Evolutionary conservation across 2,113 vertebrate species (phyloP).

Genomic region (Catagonus wagneri): DNA sequence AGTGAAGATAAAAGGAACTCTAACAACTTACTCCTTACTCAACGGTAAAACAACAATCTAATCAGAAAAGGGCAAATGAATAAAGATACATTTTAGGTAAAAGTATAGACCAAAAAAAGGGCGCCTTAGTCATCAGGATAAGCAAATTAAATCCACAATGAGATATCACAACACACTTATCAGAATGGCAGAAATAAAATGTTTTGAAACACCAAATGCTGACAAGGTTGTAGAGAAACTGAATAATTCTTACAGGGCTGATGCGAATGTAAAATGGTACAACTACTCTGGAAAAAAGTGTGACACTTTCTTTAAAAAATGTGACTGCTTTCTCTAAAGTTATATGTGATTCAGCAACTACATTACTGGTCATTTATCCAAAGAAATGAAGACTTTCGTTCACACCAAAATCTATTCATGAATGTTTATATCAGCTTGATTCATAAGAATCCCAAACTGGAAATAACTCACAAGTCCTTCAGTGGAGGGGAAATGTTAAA

Average conservation of each 20-base stretch:
- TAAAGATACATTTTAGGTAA: background rate
- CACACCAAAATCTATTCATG: background rate
- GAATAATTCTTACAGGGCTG: background rate
- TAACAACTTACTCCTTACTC: background rate
- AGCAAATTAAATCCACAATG: background rate
- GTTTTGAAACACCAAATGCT: background rate
- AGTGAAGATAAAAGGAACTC: background rate
- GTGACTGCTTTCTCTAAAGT: background rate
- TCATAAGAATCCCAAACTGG: background rate
- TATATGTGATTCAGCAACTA: background rate
- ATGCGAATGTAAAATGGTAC: background rate
- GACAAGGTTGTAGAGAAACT: background rate
- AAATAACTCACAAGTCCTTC: background rate
- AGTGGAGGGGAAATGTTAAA: rapidly evolving
- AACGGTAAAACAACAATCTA: background rate
- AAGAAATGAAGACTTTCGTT: background rate
- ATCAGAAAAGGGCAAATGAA: background rate
- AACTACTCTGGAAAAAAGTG: background rate
- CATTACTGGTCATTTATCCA: background rate
- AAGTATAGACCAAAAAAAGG: background rate
- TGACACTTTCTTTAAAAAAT: background rate
- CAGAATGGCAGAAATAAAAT: background rate
- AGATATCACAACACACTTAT: background rate
- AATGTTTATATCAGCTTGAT: background rate
- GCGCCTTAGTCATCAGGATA: background rate